These are phyloP conservation scores for Hydropsyche tenuis DNA, from an alignment of 1,140 invertebrate genomes.

Conservation along the genomic window DNA sequence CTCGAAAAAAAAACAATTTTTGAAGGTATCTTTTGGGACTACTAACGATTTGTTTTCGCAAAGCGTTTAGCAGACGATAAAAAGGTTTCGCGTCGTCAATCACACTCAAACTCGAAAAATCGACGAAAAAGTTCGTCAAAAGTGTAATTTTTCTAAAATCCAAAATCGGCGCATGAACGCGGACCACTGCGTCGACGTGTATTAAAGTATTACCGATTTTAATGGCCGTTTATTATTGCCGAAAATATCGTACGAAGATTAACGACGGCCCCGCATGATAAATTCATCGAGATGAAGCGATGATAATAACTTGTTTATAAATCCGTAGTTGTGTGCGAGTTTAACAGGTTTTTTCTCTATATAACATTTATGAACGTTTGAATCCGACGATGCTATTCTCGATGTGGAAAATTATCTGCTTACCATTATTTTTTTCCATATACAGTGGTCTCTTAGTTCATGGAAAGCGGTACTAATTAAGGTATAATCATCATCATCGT, in stretches of 20 bases:
- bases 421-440: no score
- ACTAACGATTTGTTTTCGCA: conserved; percentile 21
- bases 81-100: conserved; percentile 2
- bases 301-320: conserved; percentile 21
- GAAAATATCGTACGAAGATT: neutral
- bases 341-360: conserved; percentile 1
- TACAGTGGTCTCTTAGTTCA: no score
- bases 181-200: neutral
- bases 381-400: no score
- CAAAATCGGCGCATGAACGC: no score
- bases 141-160: no score
- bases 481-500: no score
- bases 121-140: no score
- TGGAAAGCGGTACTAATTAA: no score
- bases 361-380: no score
- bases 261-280: conserved; percentile 7
- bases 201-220: conserved; percentile 6
- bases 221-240: conserved; percentile 17
- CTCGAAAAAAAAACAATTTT: conserved; percentile 1
- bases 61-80: neutral
- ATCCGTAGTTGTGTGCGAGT: neutral
- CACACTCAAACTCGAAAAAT: neutral
- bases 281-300: conserved; percentile 21
- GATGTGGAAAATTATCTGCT: no score
- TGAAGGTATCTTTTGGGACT: neutral